Evolutionary conservation across 2,113 vertebrate genomes (phyloP), one percentile per base, ranked within the genome.

Genomic region (Plectropomus leopardus): DNA sequence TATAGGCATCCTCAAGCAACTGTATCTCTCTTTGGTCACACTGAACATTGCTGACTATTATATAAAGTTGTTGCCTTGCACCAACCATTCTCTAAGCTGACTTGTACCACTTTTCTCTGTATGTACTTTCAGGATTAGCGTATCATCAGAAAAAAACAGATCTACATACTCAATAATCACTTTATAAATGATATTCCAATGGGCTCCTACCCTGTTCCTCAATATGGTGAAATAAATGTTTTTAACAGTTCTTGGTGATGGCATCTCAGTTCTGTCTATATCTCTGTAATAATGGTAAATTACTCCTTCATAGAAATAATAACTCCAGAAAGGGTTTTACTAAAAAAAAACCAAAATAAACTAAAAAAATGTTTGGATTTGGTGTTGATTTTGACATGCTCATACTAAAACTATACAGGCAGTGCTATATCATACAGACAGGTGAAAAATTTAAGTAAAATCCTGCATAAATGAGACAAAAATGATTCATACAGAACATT

Each of bases 1-100:
- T 68, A 50, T 67, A 40, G 66, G 55, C 6, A 16, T 81, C 65
- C 60, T 75, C 24, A 26, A 84, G 58, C 51, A 55, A 40, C 61
- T 65, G 61, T 50, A 51, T 80, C 45, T 14, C 47, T 21, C 23
- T 64, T 78, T 72, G 48, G 69, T 78, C 74, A 82, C 70, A 72
- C 50, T 72, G 30, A 51, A 66, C 36, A 61, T 55, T 7, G 23
- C 70, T 65, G 23, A 42, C 64, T 47, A 16, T 58, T 26, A 59
- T 26, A 21, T 78, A 48, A 66, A 69, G 30, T 53, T 48, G 4
- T 61, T 53, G 34, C 36, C 32, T 44, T 54, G 28, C 32, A 50
- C 23, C 1, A 69, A 11, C 3, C 8, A 9, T 75, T 83, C 11
- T 64, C 47, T 2, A 45, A 11, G 32, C 21, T 76, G 79, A 72